Percentiles rank a stretch among this genome's conserved stretches.
Evolutionary conservation across 2,113 vertebrate genomes (phyloP).

Genomic region (Thunnus maccoyii): DNA sequence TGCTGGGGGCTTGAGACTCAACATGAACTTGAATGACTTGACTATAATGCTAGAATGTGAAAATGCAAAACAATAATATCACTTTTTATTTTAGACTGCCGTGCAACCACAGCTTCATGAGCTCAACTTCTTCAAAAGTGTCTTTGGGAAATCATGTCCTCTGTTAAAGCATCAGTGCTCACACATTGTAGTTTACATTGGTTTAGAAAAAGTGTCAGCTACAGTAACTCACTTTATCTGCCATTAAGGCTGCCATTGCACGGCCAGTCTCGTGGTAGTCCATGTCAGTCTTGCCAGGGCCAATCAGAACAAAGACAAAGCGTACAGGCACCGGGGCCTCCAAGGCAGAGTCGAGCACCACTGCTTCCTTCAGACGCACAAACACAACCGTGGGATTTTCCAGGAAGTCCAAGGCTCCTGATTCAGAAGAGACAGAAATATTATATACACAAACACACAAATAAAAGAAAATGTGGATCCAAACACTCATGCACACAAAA

Average conservation of each 20-base stretch:
- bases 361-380: conserved; percentile 88
- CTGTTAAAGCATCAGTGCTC: neutral
- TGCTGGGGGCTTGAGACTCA: neutral
- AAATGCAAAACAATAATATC: too few species aligned
- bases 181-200: neutral
- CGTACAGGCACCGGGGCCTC: conserved; percentile 83
- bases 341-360: conserved; percentile 80
- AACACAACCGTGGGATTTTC: conserved; percentile 87
- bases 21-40: too few species aligned
- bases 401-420: conserved; percentile 84
- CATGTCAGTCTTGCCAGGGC: conserved; percentile 81
- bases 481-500: neutral
- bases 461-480: neutral
- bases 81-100: too few species aligned
- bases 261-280: conserved; percentile 91
- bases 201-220: neutral
- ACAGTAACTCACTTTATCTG: conserved; percentile 86
- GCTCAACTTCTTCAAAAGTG: too few species aligned
- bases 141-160: neutral
- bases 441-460: neutral
- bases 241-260: conserved; percentile 90
- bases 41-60: too few species aligned
- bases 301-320: conserved; percentile 90
- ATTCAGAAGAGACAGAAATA: neutral
- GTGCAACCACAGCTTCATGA: too few species aligned